Evolutionary conservation across 2,888 invertebrate genomes (phyloP), one percentile per base, ranked within the genome.

Genomic region (Acleris emargana): DNA sequence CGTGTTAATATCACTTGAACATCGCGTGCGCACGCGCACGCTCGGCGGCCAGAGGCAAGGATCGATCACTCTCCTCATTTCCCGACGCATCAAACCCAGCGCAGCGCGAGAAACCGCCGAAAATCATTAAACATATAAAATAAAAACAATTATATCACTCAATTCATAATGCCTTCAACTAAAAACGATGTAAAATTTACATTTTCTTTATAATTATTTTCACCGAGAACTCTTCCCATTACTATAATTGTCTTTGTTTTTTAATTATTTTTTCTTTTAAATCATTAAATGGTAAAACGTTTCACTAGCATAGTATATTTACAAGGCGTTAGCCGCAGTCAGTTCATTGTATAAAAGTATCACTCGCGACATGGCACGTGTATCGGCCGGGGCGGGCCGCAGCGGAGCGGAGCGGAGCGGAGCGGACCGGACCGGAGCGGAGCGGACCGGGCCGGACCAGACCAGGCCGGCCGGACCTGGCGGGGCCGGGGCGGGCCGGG

Each of bases 281-380:
- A 76, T 84, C 76, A 85, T 87, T 88, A 87, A 84, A 86, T 83
- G 89, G 88, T 90, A 90, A 86, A 89, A 89, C 85, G 83, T 89
- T 86, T 91, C 91, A 91, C 91, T 91, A 91, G 81, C 83, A 84
- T 88, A 83, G 84, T 88, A 83, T 89, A 91, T 91, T 83, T 91
- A 91, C 91, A 90, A 78, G 83, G 84, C 86, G 82, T 73, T 62
- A 80, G 87, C 81, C 83, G 80, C 85, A 88, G 89, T 91, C 89
- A 81, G 83, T 89, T 83, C 87, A 85, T 81, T 80, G 86, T 88
- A 89, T 85, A 89, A 87, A 87, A 87, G 72, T 87, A 88, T 89
- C 89, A 89, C 88, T 87, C 83, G 86, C 84, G 83, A 81, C 82
- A 82, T 84, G 85, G 86, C 86, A 83, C 86, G 74, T 72, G 74